Percentiles rank a stretch among this genome's conserved stretches.
Evolutionary conservation across 2,797 vertebrate genomes (phyloP).

Genomic region (Chiroxiphia lanceolata): DNA sequence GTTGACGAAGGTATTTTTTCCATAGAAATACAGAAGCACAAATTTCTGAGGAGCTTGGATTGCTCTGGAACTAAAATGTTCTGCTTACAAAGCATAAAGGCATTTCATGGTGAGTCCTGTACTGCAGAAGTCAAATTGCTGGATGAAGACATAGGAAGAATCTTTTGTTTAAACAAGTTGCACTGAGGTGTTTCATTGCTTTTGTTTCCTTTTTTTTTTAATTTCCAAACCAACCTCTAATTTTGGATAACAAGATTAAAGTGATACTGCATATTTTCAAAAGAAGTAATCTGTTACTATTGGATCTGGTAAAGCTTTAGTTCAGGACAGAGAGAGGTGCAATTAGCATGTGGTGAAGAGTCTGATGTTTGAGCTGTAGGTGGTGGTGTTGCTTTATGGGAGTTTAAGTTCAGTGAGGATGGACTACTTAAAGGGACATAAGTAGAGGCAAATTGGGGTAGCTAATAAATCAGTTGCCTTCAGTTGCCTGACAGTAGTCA

Average conservation of each 20-base stretch:
- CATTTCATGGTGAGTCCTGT: not conserved
- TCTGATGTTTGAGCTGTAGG: conserved; percentile 65
- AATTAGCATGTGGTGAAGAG: not conserved
- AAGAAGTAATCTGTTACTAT: not conserved
- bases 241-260: not conserved
- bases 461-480: not conserved
- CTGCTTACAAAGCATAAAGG: not conserved
- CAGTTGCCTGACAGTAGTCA: not conserved
- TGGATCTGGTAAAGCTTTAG: not conserved
- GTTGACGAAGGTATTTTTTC: not conserved
- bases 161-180: not conserved
- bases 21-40: not conserved
- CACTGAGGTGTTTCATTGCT: not conserved
- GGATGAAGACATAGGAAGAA: not conserved
- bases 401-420: not conserved
- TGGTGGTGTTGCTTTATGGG: conserved; percentile 66
- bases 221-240: not conserved
- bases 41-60: not conserved
- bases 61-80: not conserved
- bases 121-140: not conserved
- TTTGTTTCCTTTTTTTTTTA: not conserved
- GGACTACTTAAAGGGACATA: not conserved
- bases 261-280: not conserved
- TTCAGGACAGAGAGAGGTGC: not conserved
- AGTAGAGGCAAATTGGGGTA: not conserved